A percentile compares a stretch with the other conserved stretches of the same genome.
These are phyloP conservation scores for Ceratina japonica DNA, from an alignment of 1,140 invertebrate species.

Conservation along the genomic window DNA sequence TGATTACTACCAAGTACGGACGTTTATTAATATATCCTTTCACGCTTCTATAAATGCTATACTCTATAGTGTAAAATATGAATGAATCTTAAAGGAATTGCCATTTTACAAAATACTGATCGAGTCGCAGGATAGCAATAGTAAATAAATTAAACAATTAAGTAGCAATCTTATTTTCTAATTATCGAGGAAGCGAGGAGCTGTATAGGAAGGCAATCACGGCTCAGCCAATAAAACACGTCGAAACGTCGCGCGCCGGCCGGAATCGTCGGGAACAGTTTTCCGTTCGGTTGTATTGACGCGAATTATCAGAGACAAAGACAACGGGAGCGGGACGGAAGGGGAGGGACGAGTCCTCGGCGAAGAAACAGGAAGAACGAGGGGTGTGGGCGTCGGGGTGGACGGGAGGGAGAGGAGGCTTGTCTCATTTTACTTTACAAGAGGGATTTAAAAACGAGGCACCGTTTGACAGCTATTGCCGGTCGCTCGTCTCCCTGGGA, in stretches of 20 bases:
- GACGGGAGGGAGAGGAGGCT: conserved; percentile 54
- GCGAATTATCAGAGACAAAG: conserved; percentile 64
- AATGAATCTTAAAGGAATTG: too few species aligned
- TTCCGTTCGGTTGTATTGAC: conserved; percentile 54
- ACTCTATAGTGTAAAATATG: too few species aligned
- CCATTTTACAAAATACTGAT: too few species aligned
- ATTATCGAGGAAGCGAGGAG: background rate
- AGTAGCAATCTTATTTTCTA: too few species aligned
- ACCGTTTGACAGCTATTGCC: conserved; percentile 79
- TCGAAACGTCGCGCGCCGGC: conserved; percentile 45
- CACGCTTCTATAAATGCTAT: too few species aligned
- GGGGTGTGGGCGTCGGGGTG: background rate
- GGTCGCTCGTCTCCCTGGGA: conserved; percentile 57
- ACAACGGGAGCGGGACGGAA: background rate
- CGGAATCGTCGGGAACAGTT: conserved; percentile 51
- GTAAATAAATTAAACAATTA: too few species aligned
- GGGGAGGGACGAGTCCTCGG: conserved; percentile 37
- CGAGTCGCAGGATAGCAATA: too few species aligned
- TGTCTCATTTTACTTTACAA: conserved; percentile 78
- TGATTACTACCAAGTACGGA: background rate
- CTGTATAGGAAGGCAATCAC: conserved; percentile 54
- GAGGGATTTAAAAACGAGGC: conserved; percentile 78
- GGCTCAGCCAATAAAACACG: conserved; percentile 60
- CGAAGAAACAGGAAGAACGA: background rate
- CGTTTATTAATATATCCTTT: too few species aligned